These are phyloP conservation scores for Paguma larvata DNA, from an alignment of 2,797 vertebrate species.

Conservation along the genomic window DNA sequence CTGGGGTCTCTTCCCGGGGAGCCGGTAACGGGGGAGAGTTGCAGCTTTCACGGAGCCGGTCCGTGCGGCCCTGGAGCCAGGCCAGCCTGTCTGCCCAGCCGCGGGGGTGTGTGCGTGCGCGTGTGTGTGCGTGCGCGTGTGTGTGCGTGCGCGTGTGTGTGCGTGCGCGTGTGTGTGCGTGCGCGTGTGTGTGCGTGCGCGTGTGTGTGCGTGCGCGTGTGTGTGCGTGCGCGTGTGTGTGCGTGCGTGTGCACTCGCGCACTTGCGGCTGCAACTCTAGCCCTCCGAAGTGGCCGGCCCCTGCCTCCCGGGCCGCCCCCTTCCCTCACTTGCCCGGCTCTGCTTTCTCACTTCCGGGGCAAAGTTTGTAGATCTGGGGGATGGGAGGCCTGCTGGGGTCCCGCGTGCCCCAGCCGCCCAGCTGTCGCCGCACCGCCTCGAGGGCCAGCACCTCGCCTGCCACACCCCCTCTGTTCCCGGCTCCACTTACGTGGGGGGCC, in stretches of 20 bases:
- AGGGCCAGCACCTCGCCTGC: neutral
- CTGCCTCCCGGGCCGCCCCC: neutral
- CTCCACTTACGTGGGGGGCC: neutral
- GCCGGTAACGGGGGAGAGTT: neutral
- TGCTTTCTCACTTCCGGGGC: neutral
- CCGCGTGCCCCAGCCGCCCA: neutral
- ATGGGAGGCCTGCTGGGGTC: neutral
- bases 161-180: no score
- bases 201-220: neutral
- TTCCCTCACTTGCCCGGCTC: neutral
- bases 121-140: no score
- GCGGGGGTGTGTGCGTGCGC: neutral
- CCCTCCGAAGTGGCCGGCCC: no score
- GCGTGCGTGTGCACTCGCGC: no score
- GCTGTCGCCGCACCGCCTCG: neutral
- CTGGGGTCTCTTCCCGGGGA: neutral
- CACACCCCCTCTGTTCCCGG: rapidly evolving
- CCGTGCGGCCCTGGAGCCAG: neutral
- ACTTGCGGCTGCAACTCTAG: no score
- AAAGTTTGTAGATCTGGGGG: neutral
- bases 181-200: no score
- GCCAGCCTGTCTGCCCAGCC: neutral
- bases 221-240: no score
- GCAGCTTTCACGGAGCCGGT: neutral
- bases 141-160: no score